Percentiles rank a stretch among this genome's conserved stretches.
phyloP scores from a whole-genome alignment of 2,888 invertebrate species.

The Marronus borbonicus region DNA sequence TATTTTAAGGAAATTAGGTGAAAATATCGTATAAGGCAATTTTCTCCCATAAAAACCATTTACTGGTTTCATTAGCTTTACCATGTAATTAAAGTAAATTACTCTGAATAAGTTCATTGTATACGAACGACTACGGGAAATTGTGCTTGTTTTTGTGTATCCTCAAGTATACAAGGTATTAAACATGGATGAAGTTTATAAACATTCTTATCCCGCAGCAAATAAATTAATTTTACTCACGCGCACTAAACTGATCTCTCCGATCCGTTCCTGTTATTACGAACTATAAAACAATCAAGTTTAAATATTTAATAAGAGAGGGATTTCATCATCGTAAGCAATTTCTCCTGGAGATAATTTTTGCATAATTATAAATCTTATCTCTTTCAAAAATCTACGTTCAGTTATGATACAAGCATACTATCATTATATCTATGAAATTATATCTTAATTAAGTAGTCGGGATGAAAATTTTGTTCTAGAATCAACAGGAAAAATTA shows the following conservation, averaged over 20 bases:
- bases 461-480: not conserved
- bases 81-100: too few relatives aligned
- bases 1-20: too few relatives aligned
- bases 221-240: not conserved
- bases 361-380: conserved; percentile 9
- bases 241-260: not conserved
- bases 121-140: too few relatives aligned
- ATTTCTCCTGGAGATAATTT: conserved; percentile 10
- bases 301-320: not conserved
- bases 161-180: too few relatives aligned
- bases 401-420: not conserved
- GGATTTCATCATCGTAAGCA: not conserved
- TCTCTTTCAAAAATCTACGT: conserved; percentile 2
- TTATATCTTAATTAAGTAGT: conserved; percentile 15
- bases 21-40: too few relatives aligned
- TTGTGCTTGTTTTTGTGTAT: too few relatives aligned
- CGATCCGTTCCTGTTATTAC: not conserved
- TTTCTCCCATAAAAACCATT: too few relatives aligned
- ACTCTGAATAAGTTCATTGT: too few relatives aligned
- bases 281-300: conserved; percentile 7
- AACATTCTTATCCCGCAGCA: too few relatives aligned
- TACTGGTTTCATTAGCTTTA: too few relatives aligned
- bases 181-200: too few relatives aligned
- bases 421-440: conserved; percentile 2
- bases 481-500: conserved; percentile 23